Evolutionary conservation across 2,113 vertebrate genomes (phyloP).

Genomic region (Acanthochromis polyacanthus): DNA sequence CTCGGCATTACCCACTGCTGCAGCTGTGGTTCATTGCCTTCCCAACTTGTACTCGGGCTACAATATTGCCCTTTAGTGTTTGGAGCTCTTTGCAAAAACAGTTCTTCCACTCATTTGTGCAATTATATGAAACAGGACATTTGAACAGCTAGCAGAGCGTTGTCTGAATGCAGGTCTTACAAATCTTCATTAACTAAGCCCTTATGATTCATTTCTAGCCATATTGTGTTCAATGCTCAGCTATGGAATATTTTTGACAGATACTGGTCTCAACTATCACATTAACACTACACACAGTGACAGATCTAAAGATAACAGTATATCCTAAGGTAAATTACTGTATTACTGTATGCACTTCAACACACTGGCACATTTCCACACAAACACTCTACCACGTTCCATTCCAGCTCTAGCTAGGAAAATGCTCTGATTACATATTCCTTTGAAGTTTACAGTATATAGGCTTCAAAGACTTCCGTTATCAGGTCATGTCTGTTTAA

Average conservation of each 20-base stretch:
- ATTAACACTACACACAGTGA: neutral
- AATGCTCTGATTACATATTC: slow-evolving; percentile 60
- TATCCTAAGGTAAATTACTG: neutral
- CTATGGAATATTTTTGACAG: neutral
- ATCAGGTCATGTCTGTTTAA: slow-evolving; percentile 66
- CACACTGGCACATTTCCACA: slow-evolving; percentile 4
- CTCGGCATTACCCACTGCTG: neutral
- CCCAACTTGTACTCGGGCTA: slow-evolving; percentile 19
- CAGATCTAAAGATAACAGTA: neutral
- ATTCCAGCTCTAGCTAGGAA: slow-evolving; percentile 23
- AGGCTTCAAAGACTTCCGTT: slow-evolving; percentile 66
- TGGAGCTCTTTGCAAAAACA: slow-evolving; percentile 27
- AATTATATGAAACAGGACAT: slow-evolving; percentile 16
- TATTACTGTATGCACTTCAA: neutral
- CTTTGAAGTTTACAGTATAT: slow-evolving; percentile 61
- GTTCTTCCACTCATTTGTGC: neutral
- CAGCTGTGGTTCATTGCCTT: slow-evolving; percentile 24
- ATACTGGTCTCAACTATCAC: neutral
- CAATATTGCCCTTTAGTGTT: slow-evolving; percentile 26
- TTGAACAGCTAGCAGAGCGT: neutral
- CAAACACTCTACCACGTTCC: slow-evolving; percentile 3
- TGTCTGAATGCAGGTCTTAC: neutral
- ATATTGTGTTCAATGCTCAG: no score
- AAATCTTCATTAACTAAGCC: neutral
- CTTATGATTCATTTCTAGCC: neutral